Base-by-base conservation (phyloP, 2,797 vertebrate genomes). In the Sebastes aleutianus region DNA sequence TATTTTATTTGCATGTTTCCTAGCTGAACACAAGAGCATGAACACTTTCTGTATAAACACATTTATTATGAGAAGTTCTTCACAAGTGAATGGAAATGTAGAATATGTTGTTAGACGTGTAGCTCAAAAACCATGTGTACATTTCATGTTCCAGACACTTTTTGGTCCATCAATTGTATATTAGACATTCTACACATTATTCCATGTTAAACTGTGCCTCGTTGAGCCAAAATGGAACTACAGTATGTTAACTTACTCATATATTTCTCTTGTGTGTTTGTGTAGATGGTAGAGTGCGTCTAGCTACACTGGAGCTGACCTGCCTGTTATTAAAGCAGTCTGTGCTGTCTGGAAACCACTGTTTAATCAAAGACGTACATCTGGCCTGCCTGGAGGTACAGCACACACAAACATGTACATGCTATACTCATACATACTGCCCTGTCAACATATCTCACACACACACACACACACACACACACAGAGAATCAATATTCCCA, bases 251-350 rank as follows among this genome's bases (percentile, higher is more conserved):
- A 24, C 9, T 70, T 12, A 12, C 8, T 43, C 2, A 6, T 69
- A 1, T 70, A 1, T 73, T 29, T 69, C 5, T 65, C 6, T 77
- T n/a, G 13, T 53, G n/a, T 63, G 6, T 66, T 75, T 86, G 63
- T 86, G 3, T 83, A 99, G 99, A 99, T 78, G 97, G 97, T 26
- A 98, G 95, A 93, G 96, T 99, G 54, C 98, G 99, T 27, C 88
- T 99, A 53, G 98, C 98, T 1, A 99, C 98, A 0, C 87, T 99
- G 89, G 99, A 99, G 89, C 96, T 99, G 34, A 96, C 96, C 91
- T 99, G 98, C 88, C 94, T 99, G 4, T 95, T 99, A 68, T 87
- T 99, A 31, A 99, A 98, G 90, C 98, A 98, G 90, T 97, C 98
- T 1, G 98, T 99, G 7, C 92, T 98, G 50, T 96, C 96, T 67